Base-by-base conservation (phyloP, 2,113 vertebrate species). In the Pterophyllum scalare region DNA sequence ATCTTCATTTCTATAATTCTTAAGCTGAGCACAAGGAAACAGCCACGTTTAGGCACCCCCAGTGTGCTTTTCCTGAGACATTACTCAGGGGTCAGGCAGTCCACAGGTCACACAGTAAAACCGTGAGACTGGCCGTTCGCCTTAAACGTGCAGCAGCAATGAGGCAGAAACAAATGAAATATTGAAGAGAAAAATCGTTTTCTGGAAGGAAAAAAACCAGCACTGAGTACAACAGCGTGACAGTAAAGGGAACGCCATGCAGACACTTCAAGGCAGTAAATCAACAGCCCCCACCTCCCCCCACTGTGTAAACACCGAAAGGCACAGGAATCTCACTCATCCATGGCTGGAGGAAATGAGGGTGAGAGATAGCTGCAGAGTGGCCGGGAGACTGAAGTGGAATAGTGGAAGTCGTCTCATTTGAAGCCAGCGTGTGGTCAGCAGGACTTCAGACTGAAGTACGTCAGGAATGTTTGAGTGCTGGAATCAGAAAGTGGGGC, bases 271-370 rank as follows among this genome's bases (percentile, higher is more conserved):
- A 65, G 40, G 57, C 49, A 75, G 59, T 88, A 88, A 88, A 92
- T 84, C 86, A 80, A 40, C 76, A 70, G 24, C 35, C 2, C 52
- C 43, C 61, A 62, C 75, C 14, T 49, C 72, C 61, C 28, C 43
- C 67, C 28, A 5, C 84, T 81, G 46, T 2, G 83, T 93, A 91
- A 91, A 92, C 89, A 88, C 54, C 76, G 61, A 79, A 35, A 72
- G 82, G 83, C 86, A 83, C 31, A 89, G 85, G 92, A 92, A 92
- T 92, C 82, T 80, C 88, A 88, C 87, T 90, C 90, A 89, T 81
- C 80, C 84, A 6, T 84, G 90, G 82, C 85, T 79, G 6, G 59
- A 88, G 85, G 86, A 90, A 84, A 87, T 58, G 78, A 89, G 88
- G 87, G 57, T 82, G 81, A 83, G 87, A 88, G 86, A 86, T 75